Evolutionary conservation across 2,888 invertebrate species (phyloP), one percentile per base, ranked within the genome.

Genomic region (Luffia ferchaultella): DNA sequence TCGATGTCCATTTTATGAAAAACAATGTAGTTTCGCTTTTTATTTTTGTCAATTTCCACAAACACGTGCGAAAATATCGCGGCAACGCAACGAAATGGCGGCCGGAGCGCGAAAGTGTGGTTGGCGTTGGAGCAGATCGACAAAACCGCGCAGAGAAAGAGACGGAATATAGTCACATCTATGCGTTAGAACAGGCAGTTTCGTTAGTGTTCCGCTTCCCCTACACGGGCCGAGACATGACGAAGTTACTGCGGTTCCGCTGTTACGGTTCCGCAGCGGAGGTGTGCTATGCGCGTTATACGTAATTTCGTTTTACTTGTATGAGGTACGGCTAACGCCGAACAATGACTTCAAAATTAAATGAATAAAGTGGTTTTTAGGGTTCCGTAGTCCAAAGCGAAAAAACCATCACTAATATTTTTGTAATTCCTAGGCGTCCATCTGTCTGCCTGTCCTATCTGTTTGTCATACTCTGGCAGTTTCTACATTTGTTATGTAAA

Each of bases 71-170:
- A 46, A 50, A 53, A 46, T 46, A 46, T 49, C 50, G 53, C 50
- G 53, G 53, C 46, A 53, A 50, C 53, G 53, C 53, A 46, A 46
- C 49, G 49, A 49, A 50, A 53, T 51, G 49, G 53, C 51, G 46
- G 51, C 46, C 48, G 48, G 52, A 48, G 52, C 52, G 50, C 45
- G 48, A 46, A 41, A 52, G 45, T 48, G 49, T 51, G 48, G 47
- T 20, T 19, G 30, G 42, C 20, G 42, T 44, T 16, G n/a, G n/a
- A n/a, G 30, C 18, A 50, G 50, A 41, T 46, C 20, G 41, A 40
- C 50, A 42, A 42, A 50, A 46, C 46, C 50, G 42, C 45, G 46
- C 17, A 18, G 46, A 16, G 17, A 46, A 42, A 30, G 16, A 30
- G 16, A 30, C 12, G 15, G 16, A 45, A 30, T 30, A 50, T 50